These are phyloP conservation scores for Ctenomys sociabilis DNA, from an alignment of 2,113 vertebrate species.

Conservation along the genomic window DNA sequence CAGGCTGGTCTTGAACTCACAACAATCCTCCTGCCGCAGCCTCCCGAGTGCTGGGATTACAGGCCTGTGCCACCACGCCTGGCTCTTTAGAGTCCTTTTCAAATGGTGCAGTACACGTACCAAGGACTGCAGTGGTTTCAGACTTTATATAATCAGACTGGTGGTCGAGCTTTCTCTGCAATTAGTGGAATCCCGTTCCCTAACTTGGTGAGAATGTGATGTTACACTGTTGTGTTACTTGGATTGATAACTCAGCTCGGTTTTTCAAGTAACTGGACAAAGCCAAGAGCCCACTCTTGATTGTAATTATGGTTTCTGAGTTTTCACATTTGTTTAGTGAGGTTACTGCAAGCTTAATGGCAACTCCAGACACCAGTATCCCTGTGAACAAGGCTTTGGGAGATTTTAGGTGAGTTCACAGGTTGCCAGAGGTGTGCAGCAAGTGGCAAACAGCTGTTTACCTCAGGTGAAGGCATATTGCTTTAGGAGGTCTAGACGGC, in stretches of 20 bases:
- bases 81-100: neutral
- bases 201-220: neutral
- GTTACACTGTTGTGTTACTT: neutral
- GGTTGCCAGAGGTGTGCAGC: conserved; percentile 10
- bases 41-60: too few species aligned
- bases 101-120: neutral
- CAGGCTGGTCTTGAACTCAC: too few species aligned
- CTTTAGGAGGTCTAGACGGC: neutral
- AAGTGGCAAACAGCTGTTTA: conserved; percentile 28
- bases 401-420: conserved; percentile 22
- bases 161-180: neutral
- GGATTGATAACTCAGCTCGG: neutral
- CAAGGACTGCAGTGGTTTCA: neutral
- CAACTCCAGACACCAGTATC: conserved; percentile 18
- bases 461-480: conserved; percentile 20
- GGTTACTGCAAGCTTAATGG: neutral
- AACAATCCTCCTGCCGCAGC: too few species aligned
- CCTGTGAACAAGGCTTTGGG: conserved; percentile 14
- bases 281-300: neutral
- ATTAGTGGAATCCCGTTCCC: neutral
- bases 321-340: conserved; percentile 13
- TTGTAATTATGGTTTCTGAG: neutral
- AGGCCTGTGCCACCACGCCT: too few species aligned
- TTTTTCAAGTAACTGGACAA: neutral
- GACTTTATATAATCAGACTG: neutral